These are phyloP conservation scores for Leptogaster cylindrica DNA, from an alignment of 2,888 invertebrate genomes.

Conservation along the genomic window DNA sequence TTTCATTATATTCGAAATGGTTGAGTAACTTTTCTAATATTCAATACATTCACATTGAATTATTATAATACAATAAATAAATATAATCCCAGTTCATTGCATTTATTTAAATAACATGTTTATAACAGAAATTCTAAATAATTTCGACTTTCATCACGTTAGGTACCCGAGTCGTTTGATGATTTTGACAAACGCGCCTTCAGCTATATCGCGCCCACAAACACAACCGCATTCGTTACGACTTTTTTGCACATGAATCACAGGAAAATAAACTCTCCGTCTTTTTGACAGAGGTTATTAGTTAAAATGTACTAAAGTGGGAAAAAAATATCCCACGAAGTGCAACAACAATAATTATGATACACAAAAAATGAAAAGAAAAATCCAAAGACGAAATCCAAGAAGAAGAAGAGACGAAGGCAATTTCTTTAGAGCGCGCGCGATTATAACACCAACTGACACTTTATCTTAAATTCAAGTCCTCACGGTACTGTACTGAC, in stretches of 20 bases:
- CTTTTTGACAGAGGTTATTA: slow-evolving; percentile 3
- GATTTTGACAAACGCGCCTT: neutral
- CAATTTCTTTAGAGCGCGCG: slow-evolving; percentile 30
- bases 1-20: slow-evolving; percentile 23
- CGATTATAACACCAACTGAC: slow-evolving; percentile 30
- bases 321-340: slow-evolving; percentile 12
- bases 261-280: slow-evolving; percentile 3
- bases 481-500: slow-evolving; percentile 24
- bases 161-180: no score
- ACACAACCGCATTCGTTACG: slow-evolving; percentile 3
- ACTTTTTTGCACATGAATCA: slow-evolving; percentile 13
- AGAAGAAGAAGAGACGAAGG: slow-evolving; percentile 29
- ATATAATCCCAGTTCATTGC: slow-evolving; percentile 13
- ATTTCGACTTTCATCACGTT: neutral
- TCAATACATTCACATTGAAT: slow-evolving; percentile 15
- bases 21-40: slow-evolving; percentile 31
- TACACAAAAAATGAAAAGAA: neutral
- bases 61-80: slow-evolving; percentile 27
- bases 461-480: slow-evolving; percentile 25
- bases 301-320: no score
- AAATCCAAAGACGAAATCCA: neutral
- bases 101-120: neutral
- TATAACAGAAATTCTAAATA: slow-evolving; percentile 11
- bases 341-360: neutral
- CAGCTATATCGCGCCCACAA: slow-evolving; percentile 3